A percentile compares a stretch with the other conserved stretches of the same genome.
phyloP scores from a whole-genome alignment of 2,888 invertebrate species.

The Pseudoips prasinana region DNA sequence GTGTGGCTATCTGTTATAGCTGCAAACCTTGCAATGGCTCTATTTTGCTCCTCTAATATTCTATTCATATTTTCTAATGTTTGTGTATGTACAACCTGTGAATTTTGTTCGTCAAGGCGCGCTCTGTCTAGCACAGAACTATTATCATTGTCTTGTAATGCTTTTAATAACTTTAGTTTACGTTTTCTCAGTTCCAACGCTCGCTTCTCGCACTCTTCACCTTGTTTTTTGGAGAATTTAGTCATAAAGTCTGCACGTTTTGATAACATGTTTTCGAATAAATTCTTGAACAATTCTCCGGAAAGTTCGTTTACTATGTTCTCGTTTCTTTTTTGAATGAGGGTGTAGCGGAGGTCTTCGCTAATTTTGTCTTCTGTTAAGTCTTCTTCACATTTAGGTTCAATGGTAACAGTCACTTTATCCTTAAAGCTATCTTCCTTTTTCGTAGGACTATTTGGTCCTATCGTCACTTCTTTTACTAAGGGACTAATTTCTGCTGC shows the following conservation, averaged over 20 bases:
- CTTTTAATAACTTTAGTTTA: conserved; percentile 65
- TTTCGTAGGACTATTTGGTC: conserved; percentile 45
- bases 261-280: conserved; percentile 60
- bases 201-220: conserved; percentile 57
- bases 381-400: conserved; percentile 44
- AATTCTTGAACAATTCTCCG: conserved; percentile 51
- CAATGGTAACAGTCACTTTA: conserved; percentile 8
- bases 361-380: conserved; percentile 58
- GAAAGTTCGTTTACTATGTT: conserved; percentile 51
- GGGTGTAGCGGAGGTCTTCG: conserved; percentile 57
- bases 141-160: conserved; percentile 77
- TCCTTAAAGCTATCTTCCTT: conserved; percentile 33
- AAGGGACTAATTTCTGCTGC: conserved; percentile 76
- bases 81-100: conserved; percentile 62
- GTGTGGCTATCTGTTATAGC: conserved; percentile 80
- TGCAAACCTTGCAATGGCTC: conserved; percentile 71
- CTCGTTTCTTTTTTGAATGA: conserved; percentile 61
- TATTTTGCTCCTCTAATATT: conserved; percentile 76
- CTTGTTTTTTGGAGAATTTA: conserved; percentile 56
- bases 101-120: conserved; percentile 69
- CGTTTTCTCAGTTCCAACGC: conserved; percentile 66
- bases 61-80: conserved; percentile 74
- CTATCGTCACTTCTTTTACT: conserved; percentile 74
- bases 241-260: conserved; percentile 56
- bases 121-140: conserved; percentile 62